phyloP scores from a whole-genome alignment of 2,888 invertebrate genomes.

The Thecophora atra region DNA sequence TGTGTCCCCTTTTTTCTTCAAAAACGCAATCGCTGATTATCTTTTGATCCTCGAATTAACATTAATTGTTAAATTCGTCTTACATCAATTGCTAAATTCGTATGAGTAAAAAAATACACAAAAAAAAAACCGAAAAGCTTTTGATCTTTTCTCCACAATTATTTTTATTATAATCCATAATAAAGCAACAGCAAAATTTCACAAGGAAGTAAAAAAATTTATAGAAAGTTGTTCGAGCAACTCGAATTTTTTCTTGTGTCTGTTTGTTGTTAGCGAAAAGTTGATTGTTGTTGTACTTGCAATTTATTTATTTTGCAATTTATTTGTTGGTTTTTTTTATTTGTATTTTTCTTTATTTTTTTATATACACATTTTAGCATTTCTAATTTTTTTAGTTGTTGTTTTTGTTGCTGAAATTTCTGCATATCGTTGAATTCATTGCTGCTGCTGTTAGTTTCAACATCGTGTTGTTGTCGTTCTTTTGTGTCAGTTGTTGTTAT shows the following conservation, averaged over 20 bases:
- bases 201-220: slow-evolving; percentile 19
- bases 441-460: slow-evolving; percentile 2
- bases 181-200: slow-evolving; percentile 20
- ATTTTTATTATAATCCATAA: not conserved
- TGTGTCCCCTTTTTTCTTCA: not conserved
- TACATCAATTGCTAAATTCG: too few species aligned
- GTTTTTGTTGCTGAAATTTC: slow-evolving; percentile 17
- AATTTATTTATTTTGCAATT: not conserved
- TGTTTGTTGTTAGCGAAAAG: not conserved
- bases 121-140: not conserved
- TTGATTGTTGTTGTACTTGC: too few species aligned
- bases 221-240: slow-evolving; percentile 39
- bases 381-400: slow-evolving; percentile 22
- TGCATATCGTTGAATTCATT: not conserved
- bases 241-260: slow-evolving; percentile 35
- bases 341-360: not conserved
- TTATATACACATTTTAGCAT: not conserved
- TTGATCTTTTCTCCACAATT: not conserved
- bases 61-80: too few species aligned
- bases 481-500: slow-evolving; percentile 34
- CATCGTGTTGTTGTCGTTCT: slow-evolving; percentile 27
- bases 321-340: not conserved
- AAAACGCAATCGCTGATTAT: not conserved
- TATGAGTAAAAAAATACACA: not conserved
- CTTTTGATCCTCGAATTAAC: not conserved